A percentile compares a stretch with the other conserved stretches of the same genome.
These are phyloP conservation scores for Lithophane ornitopus DNA, from an alignment of 2,888 invertebrate genomes.

Conservation along the genomic window DNA sequence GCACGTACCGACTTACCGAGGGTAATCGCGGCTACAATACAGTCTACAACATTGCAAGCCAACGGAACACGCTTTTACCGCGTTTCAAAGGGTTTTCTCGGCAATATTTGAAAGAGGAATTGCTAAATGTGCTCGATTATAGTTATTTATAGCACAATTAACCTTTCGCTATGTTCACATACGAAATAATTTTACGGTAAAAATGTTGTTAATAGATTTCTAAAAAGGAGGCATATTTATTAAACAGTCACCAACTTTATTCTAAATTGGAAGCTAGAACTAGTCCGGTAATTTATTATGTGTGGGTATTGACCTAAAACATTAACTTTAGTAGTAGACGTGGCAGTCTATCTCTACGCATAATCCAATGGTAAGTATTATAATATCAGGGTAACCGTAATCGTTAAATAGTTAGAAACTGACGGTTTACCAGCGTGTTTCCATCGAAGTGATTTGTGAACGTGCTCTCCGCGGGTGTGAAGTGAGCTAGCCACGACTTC, in stretches of 20 bases:
- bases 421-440: no score
- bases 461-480: no score
- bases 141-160: not conserved
- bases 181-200: not conserved
- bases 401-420: not conserved
- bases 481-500: no score
- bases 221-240: no score
- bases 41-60: conserved; percentile 69
- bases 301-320: conserved; percentile 14
- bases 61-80: conserved; percentile 48
- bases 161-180: not conserved
- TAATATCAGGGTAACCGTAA: not conserved
- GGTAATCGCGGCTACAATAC: conserved; percentile 79
- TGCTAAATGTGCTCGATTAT: conserved; percentile 10
- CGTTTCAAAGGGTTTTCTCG: conserved; percentile 38
- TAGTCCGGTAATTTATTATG: conserved; percentile 2
- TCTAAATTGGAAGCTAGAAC: not conserved
- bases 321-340: not conserved
- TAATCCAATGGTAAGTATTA: not conserved
- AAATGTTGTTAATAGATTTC: no score
- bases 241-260: not conserved
- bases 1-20: conserved; percentile 74
- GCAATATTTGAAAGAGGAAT: conserved; percentile 24
- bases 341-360: not conserved
- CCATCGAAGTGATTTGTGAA: no score